These are phyloP conservation scores for Sturnus vulgaris DNA, from an alignment of 2,113 vertebrate genomes.

Conservation along the genomic window DNA sequence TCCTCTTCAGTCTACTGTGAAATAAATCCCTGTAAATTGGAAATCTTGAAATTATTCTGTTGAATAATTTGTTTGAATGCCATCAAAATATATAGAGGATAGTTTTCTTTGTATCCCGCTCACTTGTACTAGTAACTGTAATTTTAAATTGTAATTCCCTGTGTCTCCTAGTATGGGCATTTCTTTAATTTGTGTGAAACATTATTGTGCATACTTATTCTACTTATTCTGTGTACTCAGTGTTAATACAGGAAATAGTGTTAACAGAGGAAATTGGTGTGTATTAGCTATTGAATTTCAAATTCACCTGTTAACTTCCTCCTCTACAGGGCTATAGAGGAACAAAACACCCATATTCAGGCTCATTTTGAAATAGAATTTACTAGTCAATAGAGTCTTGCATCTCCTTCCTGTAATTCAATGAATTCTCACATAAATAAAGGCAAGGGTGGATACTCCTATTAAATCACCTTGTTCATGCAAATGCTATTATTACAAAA, in stretches of 20 bases:
- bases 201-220: not conserved
- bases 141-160: not conserved
- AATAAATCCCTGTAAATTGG: not conserved
- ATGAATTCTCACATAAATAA: not conserved
- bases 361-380: not conserved
- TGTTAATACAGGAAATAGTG: constrained; percentile 13
- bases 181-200: not conserved
- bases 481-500: not conserved
- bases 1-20: not conserved
- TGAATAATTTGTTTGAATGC: not conserved
- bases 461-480: not conserved
- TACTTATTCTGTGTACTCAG: not conserved
- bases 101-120: not conserved
- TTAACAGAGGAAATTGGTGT: constrained; percentile 44
- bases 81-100: not conserved
- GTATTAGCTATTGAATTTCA: constrained; percentile 43
- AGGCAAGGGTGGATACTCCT: not conserved
- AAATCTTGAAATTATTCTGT: not conserved
- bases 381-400: not conserved
- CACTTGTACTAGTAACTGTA: not conserved
- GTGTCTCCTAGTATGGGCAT: not conserved
- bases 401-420: not conserved
- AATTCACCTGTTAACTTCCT: constrained; percentile 29
- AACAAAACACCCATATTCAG: not conserved
- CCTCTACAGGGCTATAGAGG: not conserved